Evolutionary conservation across 2,888 invertebrate species (phyloP), one percentile per base, ranked within the genome.

Genomic region (Pteria penguin): DNA sequence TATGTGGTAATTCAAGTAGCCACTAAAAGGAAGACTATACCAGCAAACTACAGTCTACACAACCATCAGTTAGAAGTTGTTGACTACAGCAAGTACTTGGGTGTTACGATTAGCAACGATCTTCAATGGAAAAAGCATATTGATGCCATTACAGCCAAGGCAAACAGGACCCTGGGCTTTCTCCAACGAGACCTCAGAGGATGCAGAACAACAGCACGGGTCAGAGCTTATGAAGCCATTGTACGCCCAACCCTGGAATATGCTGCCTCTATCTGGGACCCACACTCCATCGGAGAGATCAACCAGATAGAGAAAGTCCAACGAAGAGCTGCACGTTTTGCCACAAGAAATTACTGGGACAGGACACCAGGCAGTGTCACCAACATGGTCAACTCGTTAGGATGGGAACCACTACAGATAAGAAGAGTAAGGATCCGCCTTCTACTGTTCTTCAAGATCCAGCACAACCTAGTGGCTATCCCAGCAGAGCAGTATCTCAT

Each of bases 221-320:
- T 55, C 4, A 24, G 26, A 4, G 29, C 27, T 2, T 65, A 65
- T 24, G 45, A 33, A 5, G 2, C 45, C 4, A 8, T 65, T 36
- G 65, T 65, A 24, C n/a, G 65, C 8, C 65, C 62, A 62, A 32
- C 4, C 11, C 29, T 62, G 32, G 62, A 62, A n/a, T 62, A 62
- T 29, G 65, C 65, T 8, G 52, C 67, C 45, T 45, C 67, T 18
- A 22, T 67, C 27, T 67, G 29, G 67, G 67, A 67, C 29, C 67
- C 67, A 18, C 27, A 36, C 54, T 54, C 26, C 29, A 22, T 36
- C 8, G 4, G 26, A 4, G 18, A 27, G 45, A 67, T 55, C 14
- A 55, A 54, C 45, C 31, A 29, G 4, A 18, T 26, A 14, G 65
- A 55, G 22, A 18, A 27, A 11, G 36, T 31, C 29, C 29, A 54